A percentile compares a stretch with the other conserved stretches of the same genome.
Evolutionary conservation across 2,888 invertebrate genomes (phyloP).

Genomic region (Mythimna ferrago): DNA sequence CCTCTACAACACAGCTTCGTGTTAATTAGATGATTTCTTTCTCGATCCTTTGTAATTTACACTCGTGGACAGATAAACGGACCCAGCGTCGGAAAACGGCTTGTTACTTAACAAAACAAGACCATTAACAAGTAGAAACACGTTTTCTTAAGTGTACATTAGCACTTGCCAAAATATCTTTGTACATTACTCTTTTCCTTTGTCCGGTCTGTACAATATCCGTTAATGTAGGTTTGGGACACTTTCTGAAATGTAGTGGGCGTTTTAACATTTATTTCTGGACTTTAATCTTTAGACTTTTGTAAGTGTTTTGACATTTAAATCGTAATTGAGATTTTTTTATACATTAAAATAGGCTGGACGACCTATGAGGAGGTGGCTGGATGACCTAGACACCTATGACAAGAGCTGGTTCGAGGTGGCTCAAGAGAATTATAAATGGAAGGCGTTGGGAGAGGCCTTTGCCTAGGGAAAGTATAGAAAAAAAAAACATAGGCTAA

Average conservation of each 20-base stretch:
- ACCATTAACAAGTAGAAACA: slow-evolving; percentile 59
- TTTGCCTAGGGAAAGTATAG: no score
- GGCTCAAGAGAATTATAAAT: no score
- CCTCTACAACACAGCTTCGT: not conserved
- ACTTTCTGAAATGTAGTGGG: slow-evolving; percentile 24
- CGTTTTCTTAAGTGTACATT: slow-evolving; percentile 61
- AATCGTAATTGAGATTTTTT: no score
- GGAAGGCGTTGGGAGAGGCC: no score
- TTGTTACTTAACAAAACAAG: slow-evolving; percentile 56
- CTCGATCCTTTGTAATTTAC: slow-evolving; percentile 46
- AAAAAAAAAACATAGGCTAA: no score
- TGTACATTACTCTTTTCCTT: slow-evolving; percentile 55
- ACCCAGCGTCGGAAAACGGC: slow-evolving; percentile 38
- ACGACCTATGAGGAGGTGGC: no score
- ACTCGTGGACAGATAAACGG: slow-evolving; percentile 54
- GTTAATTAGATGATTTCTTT: slow-evolving; percentile 30
- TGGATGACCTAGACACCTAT: no score
- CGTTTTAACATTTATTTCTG: slow-evolving; percentile 30
- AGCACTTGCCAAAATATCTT: slow-evolving; percentile 59
- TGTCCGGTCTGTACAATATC: slow-evolving; percentile 39
- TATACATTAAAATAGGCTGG: no score
- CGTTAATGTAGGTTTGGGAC: slow-evolving; percentile 38
- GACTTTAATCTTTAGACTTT: slow-evolving; percentile 15
- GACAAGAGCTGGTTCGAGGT: no score
- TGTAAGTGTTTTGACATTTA: no score